These are phyloP conservation scores for Sesia bembeciformis DNA, from an alignment of 2,888 invertebrate genomes.

Conservation along the genomic window DNA sequence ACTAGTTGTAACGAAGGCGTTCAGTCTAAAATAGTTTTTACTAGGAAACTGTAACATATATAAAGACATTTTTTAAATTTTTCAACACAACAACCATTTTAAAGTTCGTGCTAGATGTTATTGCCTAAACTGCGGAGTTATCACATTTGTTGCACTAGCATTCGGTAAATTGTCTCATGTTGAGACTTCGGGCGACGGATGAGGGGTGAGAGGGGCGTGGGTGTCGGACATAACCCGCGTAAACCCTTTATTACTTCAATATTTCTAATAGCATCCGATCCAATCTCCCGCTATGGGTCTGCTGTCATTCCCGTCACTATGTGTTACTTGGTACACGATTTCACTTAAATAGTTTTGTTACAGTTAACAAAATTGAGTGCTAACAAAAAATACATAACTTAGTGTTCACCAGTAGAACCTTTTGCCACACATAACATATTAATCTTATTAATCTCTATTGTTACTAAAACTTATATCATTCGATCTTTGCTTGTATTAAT, in stretches of 20 bases:
- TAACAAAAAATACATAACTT: neutral
- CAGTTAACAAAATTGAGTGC: too few species aligned
- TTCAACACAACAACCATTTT: too few species aligned
- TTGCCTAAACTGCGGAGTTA: too few species aligned
- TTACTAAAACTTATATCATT: too few species aligned
- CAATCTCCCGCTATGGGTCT: conserved; percentile 39
- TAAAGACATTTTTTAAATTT: too few species aligned
- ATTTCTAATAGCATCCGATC: conserved; percentile 50
- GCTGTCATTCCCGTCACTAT: conserved; percentile 3
- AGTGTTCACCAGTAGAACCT: neutral
- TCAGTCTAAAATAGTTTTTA: too few species aligned
- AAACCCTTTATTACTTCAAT: conserved; percentile 43
- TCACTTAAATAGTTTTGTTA: too few species aligned
- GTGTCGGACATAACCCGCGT: conserved; percentile 9
- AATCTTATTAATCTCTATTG: neutral
- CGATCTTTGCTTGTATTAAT: too few species aligned
- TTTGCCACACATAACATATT: neutral
- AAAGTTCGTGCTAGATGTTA: too few species aligned
- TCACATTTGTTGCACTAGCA: neutral
- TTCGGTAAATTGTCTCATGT: neutral
- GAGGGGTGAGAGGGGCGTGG: conserved; percentile 1
- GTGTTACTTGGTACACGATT: conserved; percentile 1
- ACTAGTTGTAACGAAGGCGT: too few species aligned
- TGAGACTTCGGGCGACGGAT: neutral
- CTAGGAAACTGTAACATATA: too few species aligned